Percentiles rank a stretch among this genome's conserved stretches.
phyloP scores from a whole-genome alignment of 2,113 vertebrate genomes.

The Aramus guarauna region DNA sequence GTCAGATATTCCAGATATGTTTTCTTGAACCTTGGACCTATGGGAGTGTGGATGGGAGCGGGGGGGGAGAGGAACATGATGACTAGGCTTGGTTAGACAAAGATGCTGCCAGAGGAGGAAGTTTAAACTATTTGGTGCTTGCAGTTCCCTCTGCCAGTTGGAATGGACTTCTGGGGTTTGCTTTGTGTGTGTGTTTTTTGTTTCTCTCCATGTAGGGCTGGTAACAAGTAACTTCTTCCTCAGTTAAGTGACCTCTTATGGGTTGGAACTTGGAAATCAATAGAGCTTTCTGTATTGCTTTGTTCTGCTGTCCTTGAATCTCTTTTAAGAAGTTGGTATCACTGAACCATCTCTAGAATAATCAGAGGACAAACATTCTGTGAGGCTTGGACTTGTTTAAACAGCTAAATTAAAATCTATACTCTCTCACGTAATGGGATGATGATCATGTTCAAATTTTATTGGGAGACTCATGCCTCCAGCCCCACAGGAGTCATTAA shows the following conservation, averaged over 20 bases:
- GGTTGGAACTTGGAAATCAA: background rate
- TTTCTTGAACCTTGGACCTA: background rate
- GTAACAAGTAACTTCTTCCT: background rate
- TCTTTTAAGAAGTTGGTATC: background rate
- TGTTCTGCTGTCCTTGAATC: background rate
- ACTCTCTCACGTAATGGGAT: background rate
- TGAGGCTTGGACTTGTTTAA: background rate
- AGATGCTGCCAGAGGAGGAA: background rate
- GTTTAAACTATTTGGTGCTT: background rate
- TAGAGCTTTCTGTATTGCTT: background rate
- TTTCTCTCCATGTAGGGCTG: background rate
- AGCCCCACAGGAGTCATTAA: background rate
- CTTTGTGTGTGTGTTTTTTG: background rate
- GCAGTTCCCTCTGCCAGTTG: background rate
- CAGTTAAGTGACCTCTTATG: background rate
- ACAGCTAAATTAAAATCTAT: constrained; percentile 9
- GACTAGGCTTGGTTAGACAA: background rate
- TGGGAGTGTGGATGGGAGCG: background rate
- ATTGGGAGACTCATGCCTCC: background rate
- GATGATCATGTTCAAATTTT: background rate
- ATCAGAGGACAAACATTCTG: background rate
- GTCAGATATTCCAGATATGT: background rate
- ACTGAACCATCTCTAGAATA: background rate
- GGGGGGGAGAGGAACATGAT: too few species aligned
- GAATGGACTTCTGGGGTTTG: background rate